phyloP scores from a whole-genome alignment of 2,113 vertebrate genomes.

The Ictalurus punctatus region DNA sequence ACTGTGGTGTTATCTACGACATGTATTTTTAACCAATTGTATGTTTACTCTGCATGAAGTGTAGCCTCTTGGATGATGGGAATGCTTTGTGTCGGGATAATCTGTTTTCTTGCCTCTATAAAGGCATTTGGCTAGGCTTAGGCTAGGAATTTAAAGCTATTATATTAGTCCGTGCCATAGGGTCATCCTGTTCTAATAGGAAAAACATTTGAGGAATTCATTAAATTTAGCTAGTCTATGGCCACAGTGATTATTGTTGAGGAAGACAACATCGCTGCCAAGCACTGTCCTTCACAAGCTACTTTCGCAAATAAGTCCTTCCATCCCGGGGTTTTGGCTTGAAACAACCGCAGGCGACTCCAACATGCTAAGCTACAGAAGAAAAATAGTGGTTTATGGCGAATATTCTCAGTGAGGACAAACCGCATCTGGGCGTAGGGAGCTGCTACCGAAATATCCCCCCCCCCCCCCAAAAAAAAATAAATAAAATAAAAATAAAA shows the following conservation, averaged over 20 bases:
- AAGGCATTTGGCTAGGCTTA: background rate
- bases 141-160: background rate
- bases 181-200: background rate
- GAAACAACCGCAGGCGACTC: background rate
- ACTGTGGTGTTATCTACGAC: too few species aligned
- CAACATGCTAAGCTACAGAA: background rate
- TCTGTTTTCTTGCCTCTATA: background rate
- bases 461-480: background rate
- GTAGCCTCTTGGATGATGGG: background rate
- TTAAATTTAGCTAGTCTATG: background rate
- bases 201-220: background rate
- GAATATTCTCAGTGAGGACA: background rate
- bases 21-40: background rate
- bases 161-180: background rate
- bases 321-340: background rate
- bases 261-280: background rate
- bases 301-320: background rate
- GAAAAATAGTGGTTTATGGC: background rate
- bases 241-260: background rate
- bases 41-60: background rate
- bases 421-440: background rate
- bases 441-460: background rate
- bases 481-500: too few species aligned
- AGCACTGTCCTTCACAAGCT: background rate
- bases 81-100: conserved; percentile 1